Conservation (phyloP, 2,888 invertebrate genomes). For the Thalpophila matura region DNA sequence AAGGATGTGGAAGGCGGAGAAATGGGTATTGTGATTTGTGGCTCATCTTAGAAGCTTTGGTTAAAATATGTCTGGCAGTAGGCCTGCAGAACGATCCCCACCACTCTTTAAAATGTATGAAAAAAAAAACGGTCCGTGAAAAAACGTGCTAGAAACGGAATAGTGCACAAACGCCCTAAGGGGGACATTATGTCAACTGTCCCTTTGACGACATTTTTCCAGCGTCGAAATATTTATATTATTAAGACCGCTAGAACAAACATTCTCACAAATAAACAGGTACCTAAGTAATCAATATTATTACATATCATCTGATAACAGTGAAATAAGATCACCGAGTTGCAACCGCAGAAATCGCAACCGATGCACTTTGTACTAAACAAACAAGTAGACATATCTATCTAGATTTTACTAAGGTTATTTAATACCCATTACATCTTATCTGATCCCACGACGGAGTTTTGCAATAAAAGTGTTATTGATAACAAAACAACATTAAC, state of each 20-base stretch:
- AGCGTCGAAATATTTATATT: neutral
- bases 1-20: too few species aligned
- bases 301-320: slow-evolving; percentile 5
- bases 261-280: slow-evolving; percentile 6
- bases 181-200: too few species aligned
- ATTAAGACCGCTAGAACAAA: slow-evolving; percentile 10
- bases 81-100: too few species aligned
- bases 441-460: neutral
- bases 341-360: slow-evolving; percentile 54
- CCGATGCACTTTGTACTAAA: slow-evolving; percentile 19
- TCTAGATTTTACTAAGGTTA: slow-evolving; percentile 19
- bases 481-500: neutral
- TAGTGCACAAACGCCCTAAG: too few species aligned
- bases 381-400: slow-evolving; percentile 22
- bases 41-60: too few species aligned
- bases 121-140: too few species aligned
- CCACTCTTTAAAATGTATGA: too few species aligned
- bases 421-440: neutral
- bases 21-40: too few species aligned
- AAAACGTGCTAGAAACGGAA: too few species aligned
- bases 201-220: neutral
- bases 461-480: slow-evolving; percentile 20
- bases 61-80: too few species aligned
- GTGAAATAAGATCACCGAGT: slow-evolving; percentile 45
- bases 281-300: slow-evolving; percentile 30